Evolutionary conservation across 2,888 invertebrate species (phyloP).

Genomic region (Tipula helvola): DNA sequence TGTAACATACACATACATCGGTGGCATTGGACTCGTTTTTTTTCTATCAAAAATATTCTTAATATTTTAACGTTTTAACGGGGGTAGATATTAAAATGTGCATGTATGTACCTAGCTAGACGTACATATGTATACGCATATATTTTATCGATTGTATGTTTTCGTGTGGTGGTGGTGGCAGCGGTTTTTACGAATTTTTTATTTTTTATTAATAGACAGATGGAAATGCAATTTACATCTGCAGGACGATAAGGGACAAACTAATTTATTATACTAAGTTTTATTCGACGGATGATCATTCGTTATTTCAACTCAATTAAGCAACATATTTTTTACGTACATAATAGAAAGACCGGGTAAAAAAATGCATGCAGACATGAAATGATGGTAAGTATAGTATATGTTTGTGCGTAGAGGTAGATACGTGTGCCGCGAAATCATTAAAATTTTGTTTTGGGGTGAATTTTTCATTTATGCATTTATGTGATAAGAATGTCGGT

Average conservation of each 20-base stretch:
- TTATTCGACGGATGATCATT: background rate
- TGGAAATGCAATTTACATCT: constrained; percentile 10
- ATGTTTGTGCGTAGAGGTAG: background rate
- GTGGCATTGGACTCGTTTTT: background rate
- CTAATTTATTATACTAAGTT: background rate
- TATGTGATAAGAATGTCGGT: background rate
- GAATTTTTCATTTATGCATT: background rate
- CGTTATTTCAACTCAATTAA: background rate
- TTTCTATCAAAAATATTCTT: background rate
- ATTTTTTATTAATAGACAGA: background rate
- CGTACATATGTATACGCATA: background rate
- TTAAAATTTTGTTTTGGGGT: background rate
- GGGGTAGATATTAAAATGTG: background rate
- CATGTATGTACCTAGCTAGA: background rate
- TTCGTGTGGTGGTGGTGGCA: background rate
- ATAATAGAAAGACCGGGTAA: background rate
- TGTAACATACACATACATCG: background rate
- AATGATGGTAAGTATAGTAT: background rate
- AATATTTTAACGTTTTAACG: background rate
- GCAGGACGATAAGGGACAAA: constrained; percentile 6
- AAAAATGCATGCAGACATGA: background rate
- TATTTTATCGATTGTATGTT: background rate
- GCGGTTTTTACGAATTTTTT: background rate
- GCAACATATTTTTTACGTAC: background rate
- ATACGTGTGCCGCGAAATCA: background rate